Evolutionary conservation across 2,797 vertebrate species (phyloP).

Genomic region (Xenentodon cancila): DNA sequence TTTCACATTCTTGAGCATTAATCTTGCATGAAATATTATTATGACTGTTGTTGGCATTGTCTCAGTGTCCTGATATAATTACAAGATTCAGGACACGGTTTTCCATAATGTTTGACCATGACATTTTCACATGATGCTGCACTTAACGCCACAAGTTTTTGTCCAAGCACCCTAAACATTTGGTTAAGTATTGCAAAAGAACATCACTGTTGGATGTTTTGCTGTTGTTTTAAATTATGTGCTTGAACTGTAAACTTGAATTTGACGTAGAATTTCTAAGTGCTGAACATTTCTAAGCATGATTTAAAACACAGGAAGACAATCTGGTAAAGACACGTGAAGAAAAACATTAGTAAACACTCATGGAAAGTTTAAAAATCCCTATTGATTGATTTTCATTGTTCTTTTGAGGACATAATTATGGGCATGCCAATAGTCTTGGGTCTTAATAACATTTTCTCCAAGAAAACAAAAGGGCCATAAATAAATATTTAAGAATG

Average conservation of each 20-base stretch:
- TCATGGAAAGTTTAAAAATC: neutral
- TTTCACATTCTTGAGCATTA: too few relatives aligned
- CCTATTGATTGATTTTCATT: neutral
- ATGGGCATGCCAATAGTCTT: neutral
- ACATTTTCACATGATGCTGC: constrained; percentile 23
- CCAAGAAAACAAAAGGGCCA: neutral
- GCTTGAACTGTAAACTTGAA: neutral
- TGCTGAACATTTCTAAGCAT: too few relatives aligned
- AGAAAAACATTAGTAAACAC: neutral
- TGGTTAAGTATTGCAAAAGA: neutral
- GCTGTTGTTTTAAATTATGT: neutral
- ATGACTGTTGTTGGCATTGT: too few relatives aligned
- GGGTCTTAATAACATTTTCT: neutral
- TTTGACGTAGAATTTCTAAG: neutral
- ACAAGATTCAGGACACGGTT: neutral
- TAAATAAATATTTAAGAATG: neutral
- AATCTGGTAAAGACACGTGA: neutral
- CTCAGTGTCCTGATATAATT: neutral
- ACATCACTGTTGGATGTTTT: neutral
- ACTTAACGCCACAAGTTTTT: constrained; percentile 4
- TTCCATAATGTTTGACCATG: constrained; percentile 4
- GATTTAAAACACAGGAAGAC: neutral
- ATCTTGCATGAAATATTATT: too few relatives aligned
- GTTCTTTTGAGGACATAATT: neutral
- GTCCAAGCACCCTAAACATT: neutral